Evolutionary conservation across 2,113 vertebrate genomes (phyloP), one percentile per base, ranked within the genome.

Genomic region (Neopipo cinnamomea): DNA sequence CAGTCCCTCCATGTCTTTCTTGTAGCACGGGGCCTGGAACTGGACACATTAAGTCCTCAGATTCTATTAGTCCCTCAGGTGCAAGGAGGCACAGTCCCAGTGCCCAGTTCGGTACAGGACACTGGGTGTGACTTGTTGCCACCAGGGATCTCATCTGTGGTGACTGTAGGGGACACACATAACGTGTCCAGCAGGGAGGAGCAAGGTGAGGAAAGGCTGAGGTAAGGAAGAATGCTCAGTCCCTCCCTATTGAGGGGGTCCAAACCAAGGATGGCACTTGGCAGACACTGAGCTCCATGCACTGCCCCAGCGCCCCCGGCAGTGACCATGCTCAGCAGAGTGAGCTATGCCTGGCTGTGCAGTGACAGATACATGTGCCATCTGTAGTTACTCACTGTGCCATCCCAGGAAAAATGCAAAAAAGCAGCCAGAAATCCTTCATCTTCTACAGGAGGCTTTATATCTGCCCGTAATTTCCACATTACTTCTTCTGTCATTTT

Each of bases 241-340:
- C 33, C 27, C 21, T 72, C 59, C 59, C n/a, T 18, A 3, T 33
- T 2, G 31, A 25, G 23, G 12, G 33, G 21, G 47, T 35, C 72
- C 23, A 11, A 28, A 25, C 0, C 7, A 59, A 71, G 31, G 1
- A 25, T 0, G 5, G 12, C 1, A 5, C 33, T 59, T 37, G 50
- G 42, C 22, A 52, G 52, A 28, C 7, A 3, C 1, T 1, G 2
- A n/a, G 46, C 21, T 30, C 15, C 17, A 5, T 2, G 5, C 10
- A 2, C 8, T 33, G 22, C 20, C 76, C 70, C 58, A 25, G 62
- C 0, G 3, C 31, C n/a, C 20, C 35, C 5, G 52, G 66, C n/a
- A 61, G 61, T 3, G 3, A 55, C 37, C 63, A 25, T 1, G 3
- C 35, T 67, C 49, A 44, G 27, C 56, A 82, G 88, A 33, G 21